Conservation (phyloP, 1,140 invertebrate genomes). For the Drosophila melanica region DNA sequence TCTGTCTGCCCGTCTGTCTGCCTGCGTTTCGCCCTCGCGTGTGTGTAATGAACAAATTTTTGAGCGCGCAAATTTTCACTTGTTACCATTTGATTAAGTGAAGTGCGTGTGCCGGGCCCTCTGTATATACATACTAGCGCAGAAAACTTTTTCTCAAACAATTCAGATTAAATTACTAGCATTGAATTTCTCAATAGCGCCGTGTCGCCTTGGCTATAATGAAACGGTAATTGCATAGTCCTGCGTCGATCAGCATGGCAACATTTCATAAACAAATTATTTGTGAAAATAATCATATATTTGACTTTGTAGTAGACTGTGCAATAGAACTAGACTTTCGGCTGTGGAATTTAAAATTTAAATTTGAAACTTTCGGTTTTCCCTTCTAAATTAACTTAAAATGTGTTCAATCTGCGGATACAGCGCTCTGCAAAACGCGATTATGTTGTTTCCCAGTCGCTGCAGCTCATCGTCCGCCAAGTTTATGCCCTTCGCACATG, state of each 20-base stretch:
- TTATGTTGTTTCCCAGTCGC: conserved; percentile 7
- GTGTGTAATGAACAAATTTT: conserved; percentile 62
- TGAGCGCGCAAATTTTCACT: conserved; percentile 50
- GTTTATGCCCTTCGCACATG: conserved; percentile 32
- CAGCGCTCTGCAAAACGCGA: conserved; percentile 8
- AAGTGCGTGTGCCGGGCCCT: conserved; percentile 24
- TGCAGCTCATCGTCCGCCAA: conserved; percentile 3
- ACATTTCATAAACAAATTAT: not conserved
- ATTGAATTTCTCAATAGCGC: conserved; percentile 8
- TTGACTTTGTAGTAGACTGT: conserved; percentile 11
- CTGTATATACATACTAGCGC: not conserved
- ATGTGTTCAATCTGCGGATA: conserved; percentile 24
- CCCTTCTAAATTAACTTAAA: not conserved
- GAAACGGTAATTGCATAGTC: not conserved
- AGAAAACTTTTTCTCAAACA: conserved; percentile 4
- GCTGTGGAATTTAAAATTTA: not conserved
- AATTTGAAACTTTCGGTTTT: not conserved
- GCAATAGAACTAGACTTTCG: not conserved
- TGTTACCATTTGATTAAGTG: conserved; percentile 67
- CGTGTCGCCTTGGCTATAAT: conserved; percentile 6
- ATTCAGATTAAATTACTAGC: conserved; percentile 50
- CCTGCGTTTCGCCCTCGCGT: conserved; percentile 3
- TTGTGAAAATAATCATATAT: not conserved
- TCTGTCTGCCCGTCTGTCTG: not conserved
- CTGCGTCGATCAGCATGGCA: not conserved